These are phyloP conservation scores for Polietes domitor DNA, from an alignment of 2,888 invertebrate species.

Conservation along the genomic window DNA sequence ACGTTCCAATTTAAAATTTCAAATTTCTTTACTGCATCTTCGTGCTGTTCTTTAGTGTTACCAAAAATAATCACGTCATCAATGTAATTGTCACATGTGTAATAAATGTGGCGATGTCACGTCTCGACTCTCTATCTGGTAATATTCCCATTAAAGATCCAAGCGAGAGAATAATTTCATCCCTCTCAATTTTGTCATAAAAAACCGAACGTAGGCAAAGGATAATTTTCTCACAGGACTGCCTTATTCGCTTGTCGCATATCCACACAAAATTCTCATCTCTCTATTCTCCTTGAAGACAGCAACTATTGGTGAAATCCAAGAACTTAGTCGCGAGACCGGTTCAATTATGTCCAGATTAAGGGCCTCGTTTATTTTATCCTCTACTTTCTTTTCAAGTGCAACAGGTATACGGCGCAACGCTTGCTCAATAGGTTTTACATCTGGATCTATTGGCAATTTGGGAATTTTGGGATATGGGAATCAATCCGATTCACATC, in stretches of 20 bases:
- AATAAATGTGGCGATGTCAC: not conserved
- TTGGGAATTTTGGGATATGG: not conserved
- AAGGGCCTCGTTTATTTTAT: slow-evolving; percentile 64
- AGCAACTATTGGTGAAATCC: slow-evolving; percentile 38
- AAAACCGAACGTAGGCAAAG: not conserved
- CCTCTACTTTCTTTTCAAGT: not conserved
- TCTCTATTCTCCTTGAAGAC: slow-evolving; percentile 43
- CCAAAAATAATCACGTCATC: too few relatives aligned
- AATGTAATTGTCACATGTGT: not conserved
- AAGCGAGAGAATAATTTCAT: not conserved
- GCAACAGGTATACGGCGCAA: slow-evolving; percentile 34
- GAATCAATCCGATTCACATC: not conserved
- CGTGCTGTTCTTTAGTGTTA: too few relatives aligned
- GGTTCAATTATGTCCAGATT: slow-evolving; percentile 55
- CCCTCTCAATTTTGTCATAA: not conserved
- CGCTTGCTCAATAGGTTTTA: slow-evolving; percentile 72
- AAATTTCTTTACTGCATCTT: too few relatives aligned
- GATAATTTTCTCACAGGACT: not conserved
- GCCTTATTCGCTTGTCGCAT: slow-evolving; percentile 17
- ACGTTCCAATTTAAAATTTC: too few relatives aligned
- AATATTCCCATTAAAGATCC: not conserved
- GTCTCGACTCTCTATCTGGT: not conserved
- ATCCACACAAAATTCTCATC: slow-evolving; percentile 39
- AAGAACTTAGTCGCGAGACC: slow-evolving; percentile 30
- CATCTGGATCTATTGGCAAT: slow-evolving; percentile 57